Evolutionary conservation across 2,113 vertebrate genomes (phyloP), one percentile per base, ranked within the genome.

Genomic region (Scomber colias): DNA sequence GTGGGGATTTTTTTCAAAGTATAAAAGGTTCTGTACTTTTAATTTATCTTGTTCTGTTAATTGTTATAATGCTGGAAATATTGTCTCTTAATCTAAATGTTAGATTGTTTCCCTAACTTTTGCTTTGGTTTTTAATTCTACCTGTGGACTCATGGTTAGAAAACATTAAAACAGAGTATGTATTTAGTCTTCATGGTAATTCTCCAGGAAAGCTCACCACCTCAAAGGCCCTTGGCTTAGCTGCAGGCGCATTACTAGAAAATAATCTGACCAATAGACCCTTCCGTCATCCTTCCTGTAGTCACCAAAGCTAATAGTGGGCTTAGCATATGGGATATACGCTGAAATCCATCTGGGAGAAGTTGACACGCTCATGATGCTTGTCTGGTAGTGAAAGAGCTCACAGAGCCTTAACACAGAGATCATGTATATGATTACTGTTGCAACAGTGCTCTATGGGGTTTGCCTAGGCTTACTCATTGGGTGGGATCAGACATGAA

Each of bases 331-430:
- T 77, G 55, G 61, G 30, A 16, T 35, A 24, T 48, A 19, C 11
- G 21, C 70, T 85, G 72, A 85, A 90, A 81, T 78, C 82, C 71
- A 71, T 79, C 30, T 66, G 49, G 66, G 82, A 82, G 79, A 90
- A 86, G 87, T 88, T 89, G 85, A 88, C 75, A 21, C 71, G 81
- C 66, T 86, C 72, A 84, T 57, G 67, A 54, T 77, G 31, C 46
- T 57, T 65, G 71, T 64, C 66, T 82, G 75, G 40, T 13, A 2
- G 31, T 46, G 16, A 5, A 24, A 17, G 24, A 62, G 78, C 75
- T 90, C 71, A 60, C 19, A 21, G 50, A 15, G 81, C 66, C 65
- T 87, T 66, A 83, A 71, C 51, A 3, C 24, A 35, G 30, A 74
- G 74, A 79, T 85, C 55, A 12, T 61, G 71, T 31, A 14, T 71